A percentile compares a stretch with the other conserved stretches of the same genome.
Evolutionary conservation across 1,140 invertebrate species (phyloP).

Genomic region (Pectinophora gossypiella): DNA sequence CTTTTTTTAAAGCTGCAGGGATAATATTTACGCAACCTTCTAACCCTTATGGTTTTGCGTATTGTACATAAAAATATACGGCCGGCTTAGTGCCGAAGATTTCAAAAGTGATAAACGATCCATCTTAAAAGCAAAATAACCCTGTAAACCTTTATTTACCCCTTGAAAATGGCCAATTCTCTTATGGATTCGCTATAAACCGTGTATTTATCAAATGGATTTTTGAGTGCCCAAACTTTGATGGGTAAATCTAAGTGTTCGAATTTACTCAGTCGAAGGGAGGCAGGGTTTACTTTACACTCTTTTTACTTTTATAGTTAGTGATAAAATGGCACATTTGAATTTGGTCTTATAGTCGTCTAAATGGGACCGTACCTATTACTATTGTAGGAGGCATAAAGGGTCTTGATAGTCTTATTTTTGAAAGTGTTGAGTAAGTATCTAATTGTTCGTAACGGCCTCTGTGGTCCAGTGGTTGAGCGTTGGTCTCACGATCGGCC

Average conservation of each 20-base stretch:
- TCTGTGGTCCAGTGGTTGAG: too few species aligned
- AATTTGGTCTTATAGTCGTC: conserved; percentile 33
- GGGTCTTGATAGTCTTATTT: too few species aligned
- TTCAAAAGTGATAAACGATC: background rate
- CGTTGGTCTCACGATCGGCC: too few species aligned
- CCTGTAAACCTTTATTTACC: conserved; percentile 20
- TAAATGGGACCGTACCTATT: too few species aligned
- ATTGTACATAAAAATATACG: too few species aligned
- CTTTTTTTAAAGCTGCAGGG: too few species aligned
- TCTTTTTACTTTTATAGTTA: conserved; percentile 69
- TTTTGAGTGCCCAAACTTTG: conserved; percentile 74
- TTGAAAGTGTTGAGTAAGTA: too few species aligned
- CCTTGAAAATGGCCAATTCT: conserved; percentile 43
- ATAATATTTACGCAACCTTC: too few species aligned
- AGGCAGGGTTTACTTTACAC: conserved; percentile 56
- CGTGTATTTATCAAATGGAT: conserved; percentile 73
- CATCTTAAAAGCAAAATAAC: conserved; percentile 32
- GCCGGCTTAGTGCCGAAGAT: too few species aligned
- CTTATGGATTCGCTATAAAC: conserved; percentile 48
- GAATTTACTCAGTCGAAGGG: conserved; percentile 52
- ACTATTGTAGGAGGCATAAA: too few species aligned
- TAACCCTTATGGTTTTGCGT: too few species aligned
- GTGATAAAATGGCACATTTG: conserved; percentile 57
- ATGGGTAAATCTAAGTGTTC: conserved; percentile 70
- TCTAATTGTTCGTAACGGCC: too few species aligned